Evolutionary conservation across 2,888 invertebrate genomes (phyloP), one percentile per base, ranked within the genome.

Genomic region (Ariolimax columbianus): DNA sequence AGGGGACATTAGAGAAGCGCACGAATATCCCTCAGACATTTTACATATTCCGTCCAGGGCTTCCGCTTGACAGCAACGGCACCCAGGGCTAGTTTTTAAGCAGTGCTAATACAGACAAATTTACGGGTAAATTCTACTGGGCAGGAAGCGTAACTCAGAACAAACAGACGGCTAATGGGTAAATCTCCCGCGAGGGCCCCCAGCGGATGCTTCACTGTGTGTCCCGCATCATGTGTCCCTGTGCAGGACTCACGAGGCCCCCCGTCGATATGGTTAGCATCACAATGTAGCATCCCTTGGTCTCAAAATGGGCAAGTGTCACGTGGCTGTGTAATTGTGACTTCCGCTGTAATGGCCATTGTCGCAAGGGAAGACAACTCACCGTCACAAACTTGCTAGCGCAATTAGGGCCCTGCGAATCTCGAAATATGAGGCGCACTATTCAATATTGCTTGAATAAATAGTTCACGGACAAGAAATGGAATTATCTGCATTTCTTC

Each of bases 391-490:
- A 82, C 82, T 82, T 88, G 86, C 86, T 83, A 88, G 86, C 47
- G 77, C 85, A 83, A 87, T 88, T 88, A 88, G 82, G 84, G 70
- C 77, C 66, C 43, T 63, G 43, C 86, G 86, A 86, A 85, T 84
- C 86, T 86, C 78, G 88, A 88, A 88, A 88, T 88, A 84, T 86
- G 88, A 88, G 77, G 82, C 86, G 84, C 55, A 47, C 77, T 83
- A 83, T 78, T 85, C 88, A 88, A 88, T 88, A 88, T 88, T 88
- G 88, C 83, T 86, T 83, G 79, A 85, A 83, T 86, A 85, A 86
- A 88, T 85, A 85, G 82, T 85, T 83, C 81, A 86, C 86, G 86
- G 78, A 82, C 68, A 66, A 66, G 82, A 80, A 86, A 88, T 86
- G 82, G 66, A 85, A 86, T 86, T 88, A 79, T 30, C 68, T 79